These are phyloP conservation scores for Yasuhikotakia modesta DNA, from an alignment of 2,797 vertebrate genomes.

Conservation along the genomic window DNA sequence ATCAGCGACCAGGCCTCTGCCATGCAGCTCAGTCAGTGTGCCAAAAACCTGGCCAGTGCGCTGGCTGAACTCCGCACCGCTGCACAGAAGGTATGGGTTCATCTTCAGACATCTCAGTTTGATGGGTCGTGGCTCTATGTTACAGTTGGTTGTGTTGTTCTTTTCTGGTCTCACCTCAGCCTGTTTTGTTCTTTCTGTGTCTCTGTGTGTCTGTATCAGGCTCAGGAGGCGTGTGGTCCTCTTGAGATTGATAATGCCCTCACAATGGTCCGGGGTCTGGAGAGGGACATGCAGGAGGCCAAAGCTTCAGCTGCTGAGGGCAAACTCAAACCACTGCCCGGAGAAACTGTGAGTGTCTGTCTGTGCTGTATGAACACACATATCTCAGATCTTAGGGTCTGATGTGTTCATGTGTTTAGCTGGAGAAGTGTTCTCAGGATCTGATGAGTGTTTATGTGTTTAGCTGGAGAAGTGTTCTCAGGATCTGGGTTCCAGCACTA, in stretches of 20 bases:
- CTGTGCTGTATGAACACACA: too few species aligned
- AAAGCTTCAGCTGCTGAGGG: slow-evolving; percentile 88
- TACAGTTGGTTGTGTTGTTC: background rate
- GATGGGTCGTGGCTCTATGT: background rate
- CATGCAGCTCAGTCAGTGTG: slow-evolving; percentile 98
- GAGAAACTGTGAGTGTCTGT: slow-evolving; percentile 85
- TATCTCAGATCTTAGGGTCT: background rate
- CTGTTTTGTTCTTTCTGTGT: slow-evolving; percentile 3
- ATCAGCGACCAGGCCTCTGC: slow-evolving; percentile 93
- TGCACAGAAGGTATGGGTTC: slow-evolving; percentile 85
- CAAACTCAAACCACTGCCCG: slow-evolving; percentile 91
- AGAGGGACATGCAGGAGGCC: slow-evolving; percentile 91
- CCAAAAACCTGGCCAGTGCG: slow-evolving; percentile 89
- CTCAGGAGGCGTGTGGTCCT: slow-evolving; percentile 94
- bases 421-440: slow-evolving; percentile 73
- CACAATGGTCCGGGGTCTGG: slow-evolving; percentile 86
- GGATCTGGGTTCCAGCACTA: slow-evolving; percentile 94
- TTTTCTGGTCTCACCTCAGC: background rate
- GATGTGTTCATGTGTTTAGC: slow-evolving; percentile 67
- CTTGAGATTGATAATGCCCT: slow-evolving; percentile 95
- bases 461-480: slow-evolving; percentile 95
- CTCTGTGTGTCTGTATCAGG: slow-evolving; percentile 70
- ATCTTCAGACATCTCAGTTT: too few species aligned
- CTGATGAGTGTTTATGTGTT: background rate
- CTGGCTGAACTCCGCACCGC: slow-evolving; percentile 92